Evolutionary conservation across 2,888 invertebrate species (phyloP), one percentile per base, ranked within the genome.

Genomic region (Zaprionus bogoriensis): DNA sequence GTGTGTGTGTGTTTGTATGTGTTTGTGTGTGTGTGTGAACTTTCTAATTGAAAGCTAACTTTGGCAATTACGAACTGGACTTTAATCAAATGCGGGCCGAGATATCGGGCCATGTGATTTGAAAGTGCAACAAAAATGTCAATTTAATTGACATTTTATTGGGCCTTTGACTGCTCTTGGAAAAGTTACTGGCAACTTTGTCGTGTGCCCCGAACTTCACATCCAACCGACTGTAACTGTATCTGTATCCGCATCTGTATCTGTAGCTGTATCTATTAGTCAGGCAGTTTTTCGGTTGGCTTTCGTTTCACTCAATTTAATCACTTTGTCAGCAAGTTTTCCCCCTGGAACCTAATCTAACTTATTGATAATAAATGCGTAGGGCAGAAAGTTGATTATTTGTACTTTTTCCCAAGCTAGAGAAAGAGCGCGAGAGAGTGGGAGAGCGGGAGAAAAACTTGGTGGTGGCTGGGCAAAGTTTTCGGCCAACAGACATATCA

Each of bases 31-130:
- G 41, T 67, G 61, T 63, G 64, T 64, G 62, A 82, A 87, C 68
- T 84, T 87, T 82, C 78, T 84, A 84, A 87, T 84, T 84, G 87
- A 87, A 87, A 86, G 84, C 76, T 65, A 87, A 86, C 87, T 87
- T 87, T 82, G 76, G 75, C 80, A 84, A 84, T 87, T 86, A 86
- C 73, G 64, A 47, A 45, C 62, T 66, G 80, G 71, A 70, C 69
- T 72, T 77, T 76, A 83, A 84, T 83, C 83, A 83, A 83, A 87
- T 74, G 63, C 64, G 47, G 46, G 62, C 44, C 55, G 60, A 60
- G 17, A 39, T 48, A 39, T 36, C 36, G 19, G 12, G 7, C 27
- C 54, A 36, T 75, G 52, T 53, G 53, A 71, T 72, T 63, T 55
- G 30, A 75, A 65, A 73, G 45, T 66, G 75, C 66, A 61, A 74